Evolutionary conservation across 2,888 invertebrate genomes (phyloP), one percentile per base, ranked within the genome.

Genomic region (Aphidius colemani): DNA sequence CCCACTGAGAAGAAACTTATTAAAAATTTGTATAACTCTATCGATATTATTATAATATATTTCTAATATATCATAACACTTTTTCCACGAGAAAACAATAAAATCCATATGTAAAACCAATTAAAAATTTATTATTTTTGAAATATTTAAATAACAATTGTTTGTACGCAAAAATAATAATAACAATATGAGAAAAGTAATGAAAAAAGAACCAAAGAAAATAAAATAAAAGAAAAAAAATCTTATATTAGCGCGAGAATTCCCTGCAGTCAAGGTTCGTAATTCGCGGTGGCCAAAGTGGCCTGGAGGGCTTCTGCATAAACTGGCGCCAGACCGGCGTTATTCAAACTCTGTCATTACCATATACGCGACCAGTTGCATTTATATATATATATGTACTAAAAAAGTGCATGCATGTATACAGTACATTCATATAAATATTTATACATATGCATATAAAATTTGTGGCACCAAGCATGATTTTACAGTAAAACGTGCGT

Each of bases 321-420:
- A 30, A 30, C 69, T 72, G 76, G 77, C 78, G 78, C 76, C 78
- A 73, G 68, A 67, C 69, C 74, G 74, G 71, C 72, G 70, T 75
- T 75, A 74, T 70, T 30, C 30, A 71, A 71, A 70, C 74, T 74
- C 77, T 75, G 77, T 78, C 77, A 78, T 78, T 78, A 78, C 72
- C 74, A 72, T 56, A 67, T 76, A 74, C 75, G 73, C 75, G 73
- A 72, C 72, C 74, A 56, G 50, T 40, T 71, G 46, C 7, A 57
- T 46, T 57, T 46, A 7, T 7, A 7, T 45, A 57, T 57, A 57
- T 57, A 46, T 57, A 57, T 57, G 39, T 57, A 40, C 30, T 30
- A 30, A 30, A 30, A 30, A 30, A 30, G 3, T 30, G 30, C 30
- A 30, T 30, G 30, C 30, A 5, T 30, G 30, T 30, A 30, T 30